phyloP scores from a whole-genome alignment of 2,888 invertebrate species.

The Cosmorhoe ocellata region DNA sequence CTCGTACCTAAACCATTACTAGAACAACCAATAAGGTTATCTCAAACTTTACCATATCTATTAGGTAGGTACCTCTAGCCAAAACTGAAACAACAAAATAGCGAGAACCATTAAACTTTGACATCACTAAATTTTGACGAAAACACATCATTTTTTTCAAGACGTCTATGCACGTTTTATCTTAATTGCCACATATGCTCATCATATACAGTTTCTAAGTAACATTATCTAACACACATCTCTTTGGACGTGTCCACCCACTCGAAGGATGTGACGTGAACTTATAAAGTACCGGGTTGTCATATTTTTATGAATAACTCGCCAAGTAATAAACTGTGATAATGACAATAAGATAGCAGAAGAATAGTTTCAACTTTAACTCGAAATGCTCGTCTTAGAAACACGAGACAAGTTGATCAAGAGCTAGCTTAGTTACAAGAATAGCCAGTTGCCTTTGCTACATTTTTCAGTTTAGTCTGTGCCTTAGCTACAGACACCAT shows the following conservation, averaged over 20 bases:
- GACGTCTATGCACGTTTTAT: conserved; percentile 39
- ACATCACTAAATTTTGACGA: not conserved
- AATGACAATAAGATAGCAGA: not conserved
- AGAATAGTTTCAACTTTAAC: no score
- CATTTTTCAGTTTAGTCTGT: no score
- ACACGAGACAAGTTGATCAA: no score
- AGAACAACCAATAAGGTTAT: no score
- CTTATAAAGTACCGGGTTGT: conserved; percentile 16
- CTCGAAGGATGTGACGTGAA: conserved; percentile 29
- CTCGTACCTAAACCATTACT: no score
- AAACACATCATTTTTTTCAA: conserved; percentile 16
- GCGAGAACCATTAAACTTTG: not conserved
- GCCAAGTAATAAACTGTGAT: conserved; percentile 9
- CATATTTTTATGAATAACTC: conserved; percentile 27
- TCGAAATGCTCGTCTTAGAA: no score
- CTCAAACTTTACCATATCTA: no score
- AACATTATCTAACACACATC: conserved; percentile 57
- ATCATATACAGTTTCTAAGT: conserved; percentile 57
- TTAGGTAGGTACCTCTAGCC: not conserved
- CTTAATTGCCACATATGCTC: conserved; percentile 54
- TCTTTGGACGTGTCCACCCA: conserved; percentile 48
- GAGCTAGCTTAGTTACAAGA: no score
- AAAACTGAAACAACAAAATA: not conserved
- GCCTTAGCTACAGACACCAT: no score
- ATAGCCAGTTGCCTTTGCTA: no score